phyloP scores from a whole-genome alignment of 92 coral and sea anemone genomes.

The Zoanthus gigantus region DNA sequence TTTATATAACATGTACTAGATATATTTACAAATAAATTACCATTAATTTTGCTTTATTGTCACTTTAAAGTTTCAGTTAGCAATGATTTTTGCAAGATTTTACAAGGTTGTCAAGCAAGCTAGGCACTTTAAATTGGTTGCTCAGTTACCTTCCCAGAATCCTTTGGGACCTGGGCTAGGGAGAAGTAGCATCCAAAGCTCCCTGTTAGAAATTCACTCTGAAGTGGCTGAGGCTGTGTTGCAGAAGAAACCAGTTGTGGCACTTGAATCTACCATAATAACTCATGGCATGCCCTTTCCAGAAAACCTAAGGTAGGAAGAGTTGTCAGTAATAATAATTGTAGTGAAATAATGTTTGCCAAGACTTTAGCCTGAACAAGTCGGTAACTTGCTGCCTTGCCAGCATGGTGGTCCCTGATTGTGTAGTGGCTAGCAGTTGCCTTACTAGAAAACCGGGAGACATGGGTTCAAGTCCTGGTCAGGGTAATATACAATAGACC shows the following conservation, averaged over 20 bases:
- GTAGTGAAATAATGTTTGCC: neutral
- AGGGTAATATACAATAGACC: too few relatives aligned
- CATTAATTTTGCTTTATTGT: neutral
- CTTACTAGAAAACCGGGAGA: too few relatives aligned
- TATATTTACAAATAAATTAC: too few relatives aligned
- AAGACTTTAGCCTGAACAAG: too few relatives aligned
- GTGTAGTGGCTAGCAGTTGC: too few relatives aligned
- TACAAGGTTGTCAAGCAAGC: constrained; percentile 48
- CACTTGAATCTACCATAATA: constrained; percentile 92
- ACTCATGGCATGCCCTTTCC: constrained; percentile 99
- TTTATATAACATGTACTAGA: too few relatives aligned
- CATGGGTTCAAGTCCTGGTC: too few relatives aligned
- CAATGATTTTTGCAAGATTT: constrained; percentile 26
- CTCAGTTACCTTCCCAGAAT: constrained; percentile 54
- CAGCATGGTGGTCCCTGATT: too few relatives aligned
- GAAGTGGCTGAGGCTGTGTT: constrained; percentile 92
- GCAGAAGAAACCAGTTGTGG: constrained; percentile 86
- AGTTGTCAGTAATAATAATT: neutral
- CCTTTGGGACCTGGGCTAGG: constrained; percentile 71
- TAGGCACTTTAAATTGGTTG: constrained; percentile 38
- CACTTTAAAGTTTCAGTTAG: constrained; percentile 5
- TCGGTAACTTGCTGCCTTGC: too few relatives aligned
- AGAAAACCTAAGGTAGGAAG: constrained; percentile 79
- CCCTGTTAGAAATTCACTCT: constrained; percentile 67
- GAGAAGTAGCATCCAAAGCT: constrained; percentile 29